A percentile compares a stretch with the other conserved stretches of the same genome.
Evolutionary conservation across 2,113 vertebrate species (phyloP).

Genomic region (Anolis sagrei): DNA sequence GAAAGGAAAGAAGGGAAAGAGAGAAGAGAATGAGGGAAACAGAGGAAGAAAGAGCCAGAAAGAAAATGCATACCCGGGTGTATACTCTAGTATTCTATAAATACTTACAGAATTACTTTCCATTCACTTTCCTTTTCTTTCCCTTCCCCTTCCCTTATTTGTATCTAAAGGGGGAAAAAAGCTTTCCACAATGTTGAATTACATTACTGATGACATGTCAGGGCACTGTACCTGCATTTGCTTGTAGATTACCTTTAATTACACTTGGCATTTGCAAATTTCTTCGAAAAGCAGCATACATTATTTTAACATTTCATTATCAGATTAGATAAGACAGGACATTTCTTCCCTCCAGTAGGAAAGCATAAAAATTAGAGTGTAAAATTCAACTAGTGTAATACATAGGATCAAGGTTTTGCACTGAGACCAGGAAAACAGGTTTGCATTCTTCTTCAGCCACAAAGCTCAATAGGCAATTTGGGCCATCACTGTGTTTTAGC

Average conservation of each 20-base stretch:
- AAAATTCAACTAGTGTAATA: neutral
- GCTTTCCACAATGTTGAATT: slow-evolving; percentile 48
- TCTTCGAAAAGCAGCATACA: slow-evolving; percentile 21
- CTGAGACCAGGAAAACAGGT: neutral
- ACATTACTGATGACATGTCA: slow-evolving; percentile 34
- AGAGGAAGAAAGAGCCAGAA: no score
- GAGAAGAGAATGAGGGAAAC: no score
- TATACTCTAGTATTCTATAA: no score
- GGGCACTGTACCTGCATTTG: slow-evolving; percentile 38
- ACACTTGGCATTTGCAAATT: slow-evolving; percentile 45
- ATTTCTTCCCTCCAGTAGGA: neutral
- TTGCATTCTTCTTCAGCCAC: neutral
- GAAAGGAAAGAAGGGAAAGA: no score
- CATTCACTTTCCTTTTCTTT: no score
- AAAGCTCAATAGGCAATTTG: neutral
- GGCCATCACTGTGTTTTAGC: neutral
- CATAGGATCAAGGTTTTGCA: no score
- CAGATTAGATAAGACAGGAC: neutral
- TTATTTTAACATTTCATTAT: slow-evolving; percentile 3
- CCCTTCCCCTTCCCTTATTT: no score
- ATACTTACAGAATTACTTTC: no score
- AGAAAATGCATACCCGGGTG: no score
- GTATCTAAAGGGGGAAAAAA: slow-evolving; percentile 24
- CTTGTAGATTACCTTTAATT: slow-evolving; percentile 46
- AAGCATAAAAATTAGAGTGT: neutral